Evolutionary conservation across 1,140 invertebrate species (phyloP), one percentile per base, ranked within the genome.

Genomic region (Ceratosolen fusciceps): DNA sequence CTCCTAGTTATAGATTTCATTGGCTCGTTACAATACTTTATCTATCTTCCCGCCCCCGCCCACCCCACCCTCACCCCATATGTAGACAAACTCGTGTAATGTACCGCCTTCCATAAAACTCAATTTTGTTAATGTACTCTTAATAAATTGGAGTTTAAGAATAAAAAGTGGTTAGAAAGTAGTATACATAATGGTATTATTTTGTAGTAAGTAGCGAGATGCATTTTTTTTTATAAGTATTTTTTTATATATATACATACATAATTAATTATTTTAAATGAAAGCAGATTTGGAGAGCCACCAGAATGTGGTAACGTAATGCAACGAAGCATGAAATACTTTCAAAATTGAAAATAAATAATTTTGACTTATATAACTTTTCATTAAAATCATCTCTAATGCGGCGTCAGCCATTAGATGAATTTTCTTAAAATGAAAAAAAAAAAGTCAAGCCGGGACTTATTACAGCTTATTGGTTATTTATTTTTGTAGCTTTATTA

Each of bases 241-340:
- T 26, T 60, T 7, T 60, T 26, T 62, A 47, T 49, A 56, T 56
- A 56, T 21, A 56, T 34, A 65, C 47, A 49, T 34, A 24, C 47
- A 47, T 49, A 72, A 56, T 56, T 43, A 65, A 54, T 68, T 54
- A 56, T 39, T 31, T 78, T 26, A 49, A 81, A 58, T 80, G 83
- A 86, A 84, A 85, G 83, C 84, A 85, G 83, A 87, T 89, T 90
- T 88, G 75, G 84, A 90, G 87, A 89, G 81, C 87, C 88, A 89
- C 84, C 88, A 89, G 85, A 87, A 88, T 89, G 86, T 88, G 84
- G 87, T 86, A 86, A 87, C 77, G 84, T 88, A 88, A 88, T 89
- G 86, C 83, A 86, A 88, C 89, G 87, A 88, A 90, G 89, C 89
- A 90, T 90, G 89, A 86, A 82, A 87, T 60, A 81, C 24, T 75